Base-by-base conservation (phyloP, 2,888 invertebrate species). In the Sipunculus nudus region DNA sequence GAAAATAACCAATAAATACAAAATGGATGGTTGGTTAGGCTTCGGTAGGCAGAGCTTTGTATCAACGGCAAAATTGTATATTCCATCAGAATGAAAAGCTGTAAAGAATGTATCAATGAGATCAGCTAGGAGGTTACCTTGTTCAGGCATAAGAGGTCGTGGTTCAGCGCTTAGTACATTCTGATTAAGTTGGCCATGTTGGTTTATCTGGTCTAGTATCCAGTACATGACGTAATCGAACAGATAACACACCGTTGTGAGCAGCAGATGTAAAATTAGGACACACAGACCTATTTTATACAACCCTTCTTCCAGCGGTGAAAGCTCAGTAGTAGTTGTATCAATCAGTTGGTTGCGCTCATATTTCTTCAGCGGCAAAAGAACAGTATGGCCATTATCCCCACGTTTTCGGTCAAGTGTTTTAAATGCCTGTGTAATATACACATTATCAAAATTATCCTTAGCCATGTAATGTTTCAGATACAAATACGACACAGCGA, bases 181-280 rank as follows among this genome's bases (percentile, higher is more conserved):
- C 23, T 73, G 53, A 8, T 63, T 60, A 3, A 75, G 66, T 21
- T 69, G 55, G 6, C 71, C 74, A 52, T 77, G 68, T 19, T 62
- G 61, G 40, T 63, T 40, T 13, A 77, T 69, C 6, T 76, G 56
- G 3, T 59, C 53, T n/a, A 78, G 66, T 3, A 76, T 61, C 61
- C 73, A 76, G 56, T 74, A 77, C 19, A 78, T 61, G 38, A 72
- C 66, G 61, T 68, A 76, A 56, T 78, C 75, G 59, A 77, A 75
- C 41, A 59, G 47, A 53, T 67, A 72, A 25, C 68, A 64, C 10
- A 68, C 29, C 3, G 68, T 25, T 5, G 72, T 64, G 13, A 77
- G 57, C 5, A 74, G 38, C 21, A 75, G 56, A 59, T 77, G 75
- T 2, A 75, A 60, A 6, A 62, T 28, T 8, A 76, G 55, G n/a